phyloP scores from a whole-genome alignment of 30 jellyfish, hydroid and myxozoan species.

The Aurelia coerulea region DNA sequence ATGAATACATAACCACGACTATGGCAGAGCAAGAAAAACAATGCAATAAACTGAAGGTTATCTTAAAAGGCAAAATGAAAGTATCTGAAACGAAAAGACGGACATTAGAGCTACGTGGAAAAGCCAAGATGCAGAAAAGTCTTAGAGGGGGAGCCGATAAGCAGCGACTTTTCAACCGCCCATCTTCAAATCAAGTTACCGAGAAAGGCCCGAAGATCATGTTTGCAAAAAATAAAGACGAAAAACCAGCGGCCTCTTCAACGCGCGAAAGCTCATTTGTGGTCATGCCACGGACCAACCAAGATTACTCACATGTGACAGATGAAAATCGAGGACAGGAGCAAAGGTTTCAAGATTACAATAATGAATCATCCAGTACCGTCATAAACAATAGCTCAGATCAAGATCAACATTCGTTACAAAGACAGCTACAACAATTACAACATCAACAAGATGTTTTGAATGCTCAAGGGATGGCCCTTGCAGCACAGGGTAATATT shows the following conservation, averaged over 20 bases:
- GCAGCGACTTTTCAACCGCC: background rate
- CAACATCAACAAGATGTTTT: conserved; percentile 65
- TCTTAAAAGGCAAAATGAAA: conserved; percentile 39
- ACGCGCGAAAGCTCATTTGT: background rate
- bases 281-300: background rate
- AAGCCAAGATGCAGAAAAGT: conserved; percentile 23
- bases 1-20: conserved; percentile 25
- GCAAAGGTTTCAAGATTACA: background rate
- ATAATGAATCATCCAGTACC: background rate
- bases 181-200: background rate
- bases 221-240: background rate
- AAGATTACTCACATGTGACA: background rate
- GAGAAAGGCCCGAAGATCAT: background rate
- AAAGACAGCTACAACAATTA: conserved; percentile 53
- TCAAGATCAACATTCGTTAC: conserved; percentile 39
- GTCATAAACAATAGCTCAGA: background rate
- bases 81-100: conserved; percentile 47
- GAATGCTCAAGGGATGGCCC: conserved; percentile 71
- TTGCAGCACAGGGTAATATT: conserved; percentile 53
- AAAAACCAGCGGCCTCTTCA: background rate
- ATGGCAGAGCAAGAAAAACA: conserved; percentile 56
- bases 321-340: background rate
- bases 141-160: conserved; percentile 2
- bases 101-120: conserved; percentile 49
- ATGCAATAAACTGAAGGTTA: conserved; percentile 30